These are phyloP conservation scores for Murina feae DNA, from an alignment of 2,113 vertebrate species.

Conservation along the genomic window DNA sequence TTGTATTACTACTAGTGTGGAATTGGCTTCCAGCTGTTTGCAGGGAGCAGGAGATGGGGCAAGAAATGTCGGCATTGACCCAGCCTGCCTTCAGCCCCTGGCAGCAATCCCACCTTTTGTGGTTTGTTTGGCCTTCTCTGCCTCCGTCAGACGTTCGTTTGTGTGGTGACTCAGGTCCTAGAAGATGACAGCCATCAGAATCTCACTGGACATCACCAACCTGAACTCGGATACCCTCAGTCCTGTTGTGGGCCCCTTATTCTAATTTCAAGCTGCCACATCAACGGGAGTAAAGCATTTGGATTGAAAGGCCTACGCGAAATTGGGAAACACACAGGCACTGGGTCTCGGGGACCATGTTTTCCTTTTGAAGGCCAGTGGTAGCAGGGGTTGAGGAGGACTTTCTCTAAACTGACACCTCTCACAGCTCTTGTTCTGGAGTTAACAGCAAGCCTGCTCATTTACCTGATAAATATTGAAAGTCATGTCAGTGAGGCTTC, in stretches of 20 bases:
- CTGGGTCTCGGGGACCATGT: background rate
- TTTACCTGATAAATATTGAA: background rate
- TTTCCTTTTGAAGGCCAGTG: background rate
- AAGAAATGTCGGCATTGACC: background rate
- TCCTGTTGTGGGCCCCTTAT: background rate
- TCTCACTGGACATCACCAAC: background rate
- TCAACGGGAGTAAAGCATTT: rapidly evolving
- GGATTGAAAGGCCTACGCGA: background rate
- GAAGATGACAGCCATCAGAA: background rate
- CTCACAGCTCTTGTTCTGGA: background rate
- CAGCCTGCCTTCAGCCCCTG: background rate
- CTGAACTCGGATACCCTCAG: background rate
- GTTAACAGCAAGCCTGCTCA: background rate
- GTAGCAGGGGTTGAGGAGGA: background rate
- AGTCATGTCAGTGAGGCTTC: background rate
- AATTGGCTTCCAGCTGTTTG: background rate
- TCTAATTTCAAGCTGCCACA: background rate
- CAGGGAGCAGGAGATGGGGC: background rate
- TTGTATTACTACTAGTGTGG: background rate
- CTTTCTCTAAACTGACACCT: background rate
- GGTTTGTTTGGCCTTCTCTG: background rate
- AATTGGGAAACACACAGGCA: background rate
- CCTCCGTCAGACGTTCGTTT: background rate
- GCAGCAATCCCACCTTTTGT: background rate
- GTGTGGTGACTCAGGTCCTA: background rate